These are phyloP conservation scores for Bombus sibiricus DNA, from an alignment of 1,140 invertebrate species.

Conservation along the genomic window DNA sequence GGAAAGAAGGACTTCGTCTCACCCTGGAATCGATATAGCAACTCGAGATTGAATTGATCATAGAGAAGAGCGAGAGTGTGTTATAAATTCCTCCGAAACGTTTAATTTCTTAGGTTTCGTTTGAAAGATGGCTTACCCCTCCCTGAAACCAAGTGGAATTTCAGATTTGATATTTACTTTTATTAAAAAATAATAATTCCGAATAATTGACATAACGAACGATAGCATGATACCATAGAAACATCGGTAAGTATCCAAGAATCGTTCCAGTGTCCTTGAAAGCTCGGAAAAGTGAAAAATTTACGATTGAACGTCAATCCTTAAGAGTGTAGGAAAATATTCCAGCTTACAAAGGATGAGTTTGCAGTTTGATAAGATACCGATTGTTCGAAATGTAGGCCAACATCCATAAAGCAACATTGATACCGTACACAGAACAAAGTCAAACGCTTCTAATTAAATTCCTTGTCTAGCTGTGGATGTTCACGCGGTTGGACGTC, in stretches of 20 bases:
- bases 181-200: too few species aligned
- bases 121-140: background rate
- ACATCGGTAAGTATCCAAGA: too few species aligned
- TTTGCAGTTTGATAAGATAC: background rate
- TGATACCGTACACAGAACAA: background rate
- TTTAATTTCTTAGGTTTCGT: background rate
- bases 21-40: slow-evolving; percentile 3
- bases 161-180: too few species aligned
- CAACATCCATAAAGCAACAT: background rate
- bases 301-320: background rate
- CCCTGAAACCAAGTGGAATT: too few species aligned
- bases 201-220: too few species aligned
- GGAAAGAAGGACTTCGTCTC: slow-evolving; percentile 46
- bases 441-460: slow-evolving; percentile 4
- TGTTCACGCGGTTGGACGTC: background rate
- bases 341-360: background rate
- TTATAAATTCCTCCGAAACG: background rate
- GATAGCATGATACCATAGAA: too few species aligned
- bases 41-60: too few species aligned
- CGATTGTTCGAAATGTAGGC: background rate
- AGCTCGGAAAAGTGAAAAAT: background rate
- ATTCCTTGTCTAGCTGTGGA: slow-evolving; percentile 12
- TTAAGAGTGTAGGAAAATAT: background rate
- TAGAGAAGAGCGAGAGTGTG: too few species aligned
- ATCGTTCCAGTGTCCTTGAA: too few species aligned